Base-by-base conservation (phyloP, 2,888 invertebrate species). In the Eumerus sabulonum region DNA sequence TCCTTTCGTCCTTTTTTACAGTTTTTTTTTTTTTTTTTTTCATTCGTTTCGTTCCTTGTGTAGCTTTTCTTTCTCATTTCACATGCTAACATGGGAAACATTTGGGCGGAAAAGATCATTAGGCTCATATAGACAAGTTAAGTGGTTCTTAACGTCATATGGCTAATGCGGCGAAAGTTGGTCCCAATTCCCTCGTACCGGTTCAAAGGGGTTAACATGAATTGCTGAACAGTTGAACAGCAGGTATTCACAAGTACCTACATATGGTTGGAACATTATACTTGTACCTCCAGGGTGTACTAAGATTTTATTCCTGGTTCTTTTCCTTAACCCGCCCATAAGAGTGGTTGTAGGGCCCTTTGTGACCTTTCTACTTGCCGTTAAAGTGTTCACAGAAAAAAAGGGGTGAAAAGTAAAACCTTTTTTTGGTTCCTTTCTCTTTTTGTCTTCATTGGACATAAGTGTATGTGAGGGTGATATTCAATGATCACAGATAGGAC, bases 71-170 rank as follows among this genome's bases (percentile, higher is more conserved):
- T 76, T 17, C 72, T 72, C 66, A 72, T 72, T 72, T 72, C 66
- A 72, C 76, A 76, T 76, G 56, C 64, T 66, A 66, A 70, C 68
- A 71, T 76, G 76, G 72, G 76, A 66, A 76, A 76, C 76, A 76
- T 76, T 76, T 76, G 72, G 76, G 72, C 76, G 71, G 76, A 70
- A 87, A 86, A 87, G 87, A 85, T 87, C 87, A 88, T 88, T 88
- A 88, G 87, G 87, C 87, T 87, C 87, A 86, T 87, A 87, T 86
- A 87, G 87, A 88, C 87, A 88, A 87, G 86, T 85, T 87, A 88
- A 88, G 88, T 88, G 88, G 87, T 86, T 86, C 84, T 86, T 85
- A 82, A 82, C 82, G 83, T 82, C 84, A 83, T 82, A 79, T 81
- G 82, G 83, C 82, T 82, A 82, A 83, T 83, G 83, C 77, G 76